Conservation (phyloP, 2,797 vertebrate genomes). For the Mallotus villosus region DNA sequence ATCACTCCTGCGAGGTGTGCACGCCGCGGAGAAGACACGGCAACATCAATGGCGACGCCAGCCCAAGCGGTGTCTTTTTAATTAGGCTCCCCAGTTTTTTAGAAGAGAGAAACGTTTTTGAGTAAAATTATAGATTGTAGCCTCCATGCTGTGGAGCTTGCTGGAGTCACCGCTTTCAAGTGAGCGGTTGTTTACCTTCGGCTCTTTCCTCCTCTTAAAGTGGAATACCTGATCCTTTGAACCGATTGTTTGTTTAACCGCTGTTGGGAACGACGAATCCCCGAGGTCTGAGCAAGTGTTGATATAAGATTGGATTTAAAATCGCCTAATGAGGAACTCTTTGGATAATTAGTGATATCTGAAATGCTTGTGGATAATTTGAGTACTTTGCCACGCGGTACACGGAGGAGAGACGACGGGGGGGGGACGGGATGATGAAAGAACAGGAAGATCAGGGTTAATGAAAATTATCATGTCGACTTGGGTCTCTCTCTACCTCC, state of each 20-base stretch:
- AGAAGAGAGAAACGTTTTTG: constrained; percentile 59
- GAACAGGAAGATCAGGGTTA: constrained; percentile 74
- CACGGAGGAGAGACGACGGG: constrained; percentile 35
- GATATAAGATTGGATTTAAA: constrained; percentile 82
- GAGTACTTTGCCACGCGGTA: constrained; percentile 70
- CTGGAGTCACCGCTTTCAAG: constrained; percentile 70
- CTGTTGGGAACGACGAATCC: constrained; percentile 80
- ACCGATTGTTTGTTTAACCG: constrained; percentile 81
- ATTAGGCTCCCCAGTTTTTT: constrained; percentile 57
- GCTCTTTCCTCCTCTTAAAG: constrained; percentile 64
- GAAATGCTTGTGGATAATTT: constrained; percentile 83
- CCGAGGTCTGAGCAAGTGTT: constrained; percentile 79
- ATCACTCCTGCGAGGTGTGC: constrained; percentile 14
- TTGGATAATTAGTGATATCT: constrained; percentile 77
- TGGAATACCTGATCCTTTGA: constrained; percentile 77
- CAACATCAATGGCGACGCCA: constrained; percentile 14
- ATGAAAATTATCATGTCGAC: constrained; percentile 78
- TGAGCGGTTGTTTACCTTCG: constrained; percentile 80
- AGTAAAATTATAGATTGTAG: constrained; percentile 71
- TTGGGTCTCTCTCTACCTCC: constrained; percentile 70
- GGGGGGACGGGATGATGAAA: constrained; percentile 68
- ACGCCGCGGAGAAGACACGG: constrained; percentile 14
- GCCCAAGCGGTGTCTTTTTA: neutral
- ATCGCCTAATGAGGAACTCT: constrained; percentile 84
- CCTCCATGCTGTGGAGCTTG: constrained; percentile 54